Base-by-base conservation (phyloP, 2,888 invertebrate species). In the Bruchidius siliquastri region DNA sequence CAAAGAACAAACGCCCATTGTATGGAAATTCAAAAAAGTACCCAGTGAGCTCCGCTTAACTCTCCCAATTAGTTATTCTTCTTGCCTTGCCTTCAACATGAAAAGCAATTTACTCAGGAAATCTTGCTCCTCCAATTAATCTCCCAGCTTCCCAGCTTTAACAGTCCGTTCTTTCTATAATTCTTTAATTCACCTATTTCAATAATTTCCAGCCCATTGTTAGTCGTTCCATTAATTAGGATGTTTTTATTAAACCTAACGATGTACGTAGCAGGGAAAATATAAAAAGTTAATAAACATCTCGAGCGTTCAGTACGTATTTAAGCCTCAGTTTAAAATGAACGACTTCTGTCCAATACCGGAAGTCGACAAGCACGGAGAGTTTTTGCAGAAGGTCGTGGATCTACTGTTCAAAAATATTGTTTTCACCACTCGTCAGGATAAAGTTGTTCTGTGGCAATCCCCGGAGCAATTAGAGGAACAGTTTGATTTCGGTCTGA, bases 381-480 rank as follows among this genome's bases (percentile, higher is more conserved):
- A 84, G 22, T 88, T 88, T 80, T 80, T 88, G 72, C 76, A 83
- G 73, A 82, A 85, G 75, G 85, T 88, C 49, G 81, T 85, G 20
- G 83, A 87, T 68, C 78, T 86, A 72, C 76, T 88, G 70, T 86
- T 88, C 75, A 84, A 86, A 79, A 84, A 85, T 73, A 85, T 87
- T 0, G 85, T 87, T 69, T 88, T 88, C 74, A 85, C 86, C 20
- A 84, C 84, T 0, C 81, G 84, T 68, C 82, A 85, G 67, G 85
- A 86, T 76, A 87, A 87, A 75, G 89, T 90, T 0, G 82, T 88
- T 10, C 84, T 88, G 72, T 90, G 90, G 87, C 85, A 86, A 78
- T 86, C 87, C 68, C 90, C 90, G 0, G 83, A 85, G 67, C 85
- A 88, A 66, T 79, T 90, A 71, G 79, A 83, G 73, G 80, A 86